Base-by-base conservation (phyloP, 2,797 vertebrate species). In the Sebastes taczanowskii region DNA sequence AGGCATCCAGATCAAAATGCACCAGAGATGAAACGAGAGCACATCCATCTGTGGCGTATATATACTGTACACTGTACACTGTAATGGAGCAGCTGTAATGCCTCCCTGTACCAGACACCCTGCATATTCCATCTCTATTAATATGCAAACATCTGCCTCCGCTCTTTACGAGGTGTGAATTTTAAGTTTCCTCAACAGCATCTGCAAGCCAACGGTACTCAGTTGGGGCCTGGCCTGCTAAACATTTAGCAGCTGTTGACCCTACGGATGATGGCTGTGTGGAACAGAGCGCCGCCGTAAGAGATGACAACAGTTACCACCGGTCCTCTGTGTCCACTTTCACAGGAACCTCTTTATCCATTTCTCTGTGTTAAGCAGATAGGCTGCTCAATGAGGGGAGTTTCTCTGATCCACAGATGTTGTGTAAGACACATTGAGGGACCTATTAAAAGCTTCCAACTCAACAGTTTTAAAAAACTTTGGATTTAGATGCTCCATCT, bases 71-170 rank as follows among this genome's bases (percentile, higher is more conserved):
- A 76, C 74, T 29, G 73, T 67, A 76, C 53, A 81, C 70, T 75
- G 89, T 84, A 86, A 86, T 74, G 78, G 66, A 89, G 88, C 92
- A 94, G 91, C 91, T 94, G 91, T 81, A 91, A 77, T 30, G 74
- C 83, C 83, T 90, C 83, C 65, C 77, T 55, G 66, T 74, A 76
- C 76, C 88, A 90, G 84, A 90, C 86, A 88, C 59, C 69, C 74
- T 83, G 83, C 83, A 73, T 58, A 76, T 84, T 88, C 78, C 64
- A 42, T 87, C 85, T 88, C 87, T 79, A 93, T 95, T 94, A 92
- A 92, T 88, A 95, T 95, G 94, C 93, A 90, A 95, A 95, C 95
- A 95, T 95, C 94, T 95, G 94, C 89, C 82, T 82, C 34, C 74
- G 75, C 67, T 81, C 80, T 90, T 92, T 92, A 91, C 84, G 83